Evolutionary conservation across 2,888 invertebrate genomes (phyloP), one percentile per base, ranked within the genome.

Genomic region (Drosophila demipolita): DNA sequence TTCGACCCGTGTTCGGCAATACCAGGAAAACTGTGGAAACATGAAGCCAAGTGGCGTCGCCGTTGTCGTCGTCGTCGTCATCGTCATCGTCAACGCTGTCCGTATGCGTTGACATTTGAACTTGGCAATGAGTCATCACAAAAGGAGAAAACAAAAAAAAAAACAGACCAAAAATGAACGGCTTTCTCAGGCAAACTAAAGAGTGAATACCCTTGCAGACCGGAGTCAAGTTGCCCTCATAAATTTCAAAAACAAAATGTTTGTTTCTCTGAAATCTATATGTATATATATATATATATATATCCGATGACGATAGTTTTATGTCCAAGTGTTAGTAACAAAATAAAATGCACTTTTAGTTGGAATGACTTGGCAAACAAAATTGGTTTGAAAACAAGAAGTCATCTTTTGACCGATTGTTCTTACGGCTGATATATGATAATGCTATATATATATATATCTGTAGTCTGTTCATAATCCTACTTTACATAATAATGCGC

Each of bases 101-200:
- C 63, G 62, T 50, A 54, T 38, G 60, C 62, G 55, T 61, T 83
- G 87, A 83, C 90, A 90, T 73, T 75, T 80, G 83, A 83, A 88
- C 89, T 86, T 70, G 83, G 71, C 70, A 60, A 83, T 85, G 85
- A 85, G 68, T 90, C 90, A 85, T 85, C 87, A 88, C 9, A 65
- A 82, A 70, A 45, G 45, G 15, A 15, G n/a, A 49, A 45, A 35
- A 50, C 32, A 45, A 42, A 42, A 55, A 61, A 49, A 50, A 40
- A 50, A 45, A 55, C 11, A 55, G 8, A 33, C 50, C 11, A 20
- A 60, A 36, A 26, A 23, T 45, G 4, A 8, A 15, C 38, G 2
- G 38, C 17, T 17, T 8, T 45, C 45, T 45, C 4, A 15, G 45
- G 23, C 45, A 23, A 15, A 2, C 8, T 26, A 45, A 23, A 45